Base-by-base conservation (phyloP, 2,888 invertebrate species). In the Gastracanthus pulcherrimus region DNA sequence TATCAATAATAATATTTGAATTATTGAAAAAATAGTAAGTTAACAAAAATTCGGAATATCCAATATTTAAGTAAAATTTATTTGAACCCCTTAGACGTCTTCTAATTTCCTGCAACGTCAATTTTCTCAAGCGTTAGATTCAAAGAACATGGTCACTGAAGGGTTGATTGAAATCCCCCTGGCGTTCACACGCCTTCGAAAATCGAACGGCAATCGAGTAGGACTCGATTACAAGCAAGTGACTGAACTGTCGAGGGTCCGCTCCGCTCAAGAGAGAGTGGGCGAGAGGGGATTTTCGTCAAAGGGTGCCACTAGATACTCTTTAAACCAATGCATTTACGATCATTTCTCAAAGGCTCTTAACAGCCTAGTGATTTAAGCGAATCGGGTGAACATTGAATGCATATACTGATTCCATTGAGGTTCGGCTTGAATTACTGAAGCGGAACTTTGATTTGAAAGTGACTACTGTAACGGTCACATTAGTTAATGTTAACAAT, bases 271-370 rank as follows among this genome's bases (percentile, higher is more conserved):
- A 6, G 31, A 31, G 29, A 16, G 16, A 23, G 36, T 48, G 60
- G 48, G 13, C 19, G 51, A 67, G 31, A 38, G 34, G 72, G 31
- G 36, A 66, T 76, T 81, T 45, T 36, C 66, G 62, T 72, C 71
- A 76, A 81, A 81, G 71, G 36, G 3, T 23, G 19, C 36, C n/a
- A 23, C 6, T 0, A 26, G 48, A 36, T 34, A 41, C 55, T 69
- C 67, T 60, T 70, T 58, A 55, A 76, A 66, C 23, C 76, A 23
- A 76, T 48, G 71, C 66, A 76, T 72, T 71, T 67, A 38, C 76
- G 45, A 71, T 81, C 66, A 67, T 64, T 76, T 58, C 71, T 76
- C 76, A 76, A 71, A 66, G 75, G 55, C 41, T 9, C 19, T 48
- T 48, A 58, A 69, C 60, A 48, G 45, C 70, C 62, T 11, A 45